Conservation (phyloP, 1,140 invertebrate species). For the Venustaconcha ellipsiformis region DNA sequence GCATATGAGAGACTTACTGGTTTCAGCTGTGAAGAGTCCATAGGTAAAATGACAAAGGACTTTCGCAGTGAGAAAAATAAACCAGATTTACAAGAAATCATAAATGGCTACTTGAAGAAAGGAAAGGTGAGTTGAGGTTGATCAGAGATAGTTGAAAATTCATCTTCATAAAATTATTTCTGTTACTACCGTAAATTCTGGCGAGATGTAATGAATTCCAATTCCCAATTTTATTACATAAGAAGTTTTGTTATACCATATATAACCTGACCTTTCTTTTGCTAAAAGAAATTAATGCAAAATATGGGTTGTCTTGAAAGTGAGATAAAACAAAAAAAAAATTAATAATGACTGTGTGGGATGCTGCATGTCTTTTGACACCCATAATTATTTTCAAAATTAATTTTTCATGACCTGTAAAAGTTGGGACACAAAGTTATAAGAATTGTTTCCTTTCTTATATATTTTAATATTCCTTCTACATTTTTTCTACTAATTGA, state of each 20-base stretch:
- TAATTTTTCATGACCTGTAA: too few relatives aligned
- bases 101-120: slow-evolving; percentile 77
- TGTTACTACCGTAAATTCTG: background rate
- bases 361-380: too few relatives aligned
- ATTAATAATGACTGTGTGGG: background rate
- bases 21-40: slow-evolving; percentile 80
- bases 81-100: slow-evolving; percentile 68
- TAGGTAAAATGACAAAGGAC: slow-evolving; percentile 78
- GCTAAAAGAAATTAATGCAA: too few relatives aligned
- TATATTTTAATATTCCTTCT: too few relatives aligned
- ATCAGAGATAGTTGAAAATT: background rate
- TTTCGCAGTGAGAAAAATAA: slow-evolving; percentile 67
- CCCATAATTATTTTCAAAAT: too few relatives aligned
- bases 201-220: background rate
- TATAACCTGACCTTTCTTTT: background rate
- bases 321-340: too few relatives aligned
- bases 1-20: slow-evolving; percentile 82
- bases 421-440: too few relatives aligned
- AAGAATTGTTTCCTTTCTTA: too few relatives aligned
- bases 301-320: too few relatives aligned
- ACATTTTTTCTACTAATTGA: too few relatives aligned
- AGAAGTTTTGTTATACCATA: background rate
- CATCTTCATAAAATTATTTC: slow-evolving; percentile 8
- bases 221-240: background rate
- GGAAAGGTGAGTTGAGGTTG: slow-evolving; percentile 72